Conservation (phyloP, 23 tunicate genomes). For the Styela plicata region DNA sequence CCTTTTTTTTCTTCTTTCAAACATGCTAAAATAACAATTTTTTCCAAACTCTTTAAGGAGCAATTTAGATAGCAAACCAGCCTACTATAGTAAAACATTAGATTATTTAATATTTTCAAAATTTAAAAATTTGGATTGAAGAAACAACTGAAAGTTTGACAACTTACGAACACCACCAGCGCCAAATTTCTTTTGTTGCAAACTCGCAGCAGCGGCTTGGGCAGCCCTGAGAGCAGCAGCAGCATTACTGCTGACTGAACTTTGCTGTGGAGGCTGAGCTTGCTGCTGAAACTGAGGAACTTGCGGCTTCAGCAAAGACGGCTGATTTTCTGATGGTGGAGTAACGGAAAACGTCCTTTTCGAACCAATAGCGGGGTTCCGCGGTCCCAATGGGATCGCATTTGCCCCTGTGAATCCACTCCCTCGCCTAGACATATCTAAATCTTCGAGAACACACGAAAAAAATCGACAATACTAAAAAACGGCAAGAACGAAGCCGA, state of each 20-base stretch:
- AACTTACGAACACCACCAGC: too few species aligned
- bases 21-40: too few species aligned
- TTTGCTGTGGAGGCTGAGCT: not conserved
- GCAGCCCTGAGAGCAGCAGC: slow-evolving; percentile 68
- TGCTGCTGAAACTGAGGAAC: slow-evolving; percentile 11
- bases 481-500: too few species aligned
- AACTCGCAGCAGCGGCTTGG: slow-evolving; percentile 81
- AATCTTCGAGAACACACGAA: too few species aligned
- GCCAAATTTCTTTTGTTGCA: slow-evolving; percentile 30
- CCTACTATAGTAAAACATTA: too few species aligned
- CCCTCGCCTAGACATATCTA: not conserved
- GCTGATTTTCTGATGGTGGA: slow-evolving; percentile 56
- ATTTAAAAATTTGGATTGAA: too few species aligned
- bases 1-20: too few species aligned
- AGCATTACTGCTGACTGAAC: slow-evolving; percentile 17
- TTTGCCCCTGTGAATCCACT: slow-evolving; percentile 83
- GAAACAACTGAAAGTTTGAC: too few species aligned
- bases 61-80: too few species aligned
- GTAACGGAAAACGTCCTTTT: slow-evolving; percentile 50
- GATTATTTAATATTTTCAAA: too few species aligned
- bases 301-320: not conserved
- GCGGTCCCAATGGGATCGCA: slow-evolving; percentile 89
- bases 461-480: too few species aligned
- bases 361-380: slow-evolving; percentile 81
- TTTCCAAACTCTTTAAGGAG: too few species aligned